These are phyloP conservation scores for Carapus acus DNA, from an alignment of 2,797 vertebrate genomes.

Conservation along the genomic window DNA sequence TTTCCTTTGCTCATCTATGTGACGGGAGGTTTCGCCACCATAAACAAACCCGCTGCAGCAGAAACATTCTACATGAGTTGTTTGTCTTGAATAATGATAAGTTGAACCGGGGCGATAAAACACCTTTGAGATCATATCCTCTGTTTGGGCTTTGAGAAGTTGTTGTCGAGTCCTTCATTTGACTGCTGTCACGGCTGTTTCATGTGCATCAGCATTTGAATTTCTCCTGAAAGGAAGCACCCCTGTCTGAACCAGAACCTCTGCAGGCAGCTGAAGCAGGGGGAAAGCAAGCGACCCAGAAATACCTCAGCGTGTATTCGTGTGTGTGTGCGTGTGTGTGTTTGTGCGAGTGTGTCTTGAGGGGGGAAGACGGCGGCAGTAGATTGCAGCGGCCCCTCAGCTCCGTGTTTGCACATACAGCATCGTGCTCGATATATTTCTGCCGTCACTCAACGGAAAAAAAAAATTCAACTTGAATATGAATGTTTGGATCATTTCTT, in stretches of 20 bases:
- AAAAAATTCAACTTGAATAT: too few relatives aligned
- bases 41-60: conserved; percentile 5
- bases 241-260: conserved; percentile 56
- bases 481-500: too few relatives aligned
- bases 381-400: conserved; percentile 24
- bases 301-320: conserved; percentile 26
- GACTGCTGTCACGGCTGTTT: conserved; percentile 50
- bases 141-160: conserved; percentile 26
- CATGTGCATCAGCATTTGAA: conserved; percentile 52
- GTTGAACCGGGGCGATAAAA: conserved; percentile 17
- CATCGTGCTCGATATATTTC: conserved; percentile 1
- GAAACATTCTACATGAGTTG: conserved; percentile 21
- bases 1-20: neutral
- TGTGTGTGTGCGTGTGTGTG: conserved; percentile 3
- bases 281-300: conserved; percentile 53
- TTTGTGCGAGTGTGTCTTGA: conserved; percentile 1
- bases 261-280: conserved; percentile 51
- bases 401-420: conserved; percentile 26
- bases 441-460: conserved; percentile 6
- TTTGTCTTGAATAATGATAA: conserved; percentile 47
- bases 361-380: conserved; percentile 10
- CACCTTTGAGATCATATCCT: conserved; percentile 34
- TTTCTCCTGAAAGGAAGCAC: conserved; percentile 48
- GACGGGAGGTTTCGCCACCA: too few relatives aligned
- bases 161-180: conserved; percentile 46